These are phyloP conservation scores for Passer montanus DNA, from an alignment of 2,113 vertebrate species.

Conservation along the genomic window DNA sequence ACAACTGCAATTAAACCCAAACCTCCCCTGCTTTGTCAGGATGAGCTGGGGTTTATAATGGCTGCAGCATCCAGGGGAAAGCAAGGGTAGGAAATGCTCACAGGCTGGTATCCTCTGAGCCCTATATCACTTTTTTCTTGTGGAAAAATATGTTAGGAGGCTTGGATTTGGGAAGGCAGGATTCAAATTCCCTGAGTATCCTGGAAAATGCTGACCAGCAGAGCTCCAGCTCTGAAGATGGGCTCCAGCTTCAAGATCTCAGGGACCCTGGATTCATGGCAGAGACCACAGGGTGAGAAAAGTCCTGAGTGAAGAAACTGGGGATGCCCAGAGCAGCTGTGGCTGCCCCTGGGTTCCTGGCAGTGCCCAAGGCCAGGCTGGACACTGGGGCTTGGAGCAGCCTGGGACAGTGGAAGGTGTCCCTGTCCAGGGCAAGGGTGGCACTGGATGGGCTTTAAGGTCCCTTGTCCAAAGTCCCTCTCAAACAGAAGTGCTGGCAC, in stretches of 20 bases:
- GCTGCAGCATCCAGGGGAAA: background rate
- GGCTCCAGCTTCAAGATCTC: background rate
- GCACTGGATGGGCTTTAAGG: rapidly evolving
- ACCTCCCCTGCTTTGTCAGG: background rate
- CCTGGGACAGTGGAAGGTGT: background rate
- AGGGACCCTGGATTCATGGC: background rate
- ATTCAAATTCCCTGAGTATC: background rate
- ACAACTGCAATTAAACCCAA: background rate
- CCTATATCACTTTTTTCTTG: background rate
- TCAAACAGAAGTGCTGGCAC: background rate
- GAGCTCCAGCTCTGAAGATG: background rate
- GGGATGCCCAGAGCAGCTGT: background rate
- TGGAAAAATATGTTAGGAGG: background rate
- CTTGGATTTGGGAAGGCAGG: background rate
- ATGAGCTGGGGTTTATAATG: background rate
- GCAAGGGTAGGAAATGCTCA: background rate
- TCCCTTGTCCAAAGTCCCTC: background rate
- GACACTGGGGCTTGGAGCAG: background rate
- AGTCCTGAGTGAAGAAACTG: background rate
- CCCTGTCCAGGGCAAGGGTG: background rate
- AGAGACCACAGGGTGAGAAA: background rate
- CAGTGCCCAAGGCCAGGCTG: background rate
- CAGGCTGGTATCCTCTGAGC: background rate
- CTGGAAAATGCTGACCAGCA: background rate
- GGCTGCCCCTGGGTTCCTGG: background rate